A percentile compares a stretch with the other conserved stretches of the same genome.
phyloP scores from a whole-genome alignment of 2,113 vertebrate genomes.

The Sylvia atricapilla region DNA sequence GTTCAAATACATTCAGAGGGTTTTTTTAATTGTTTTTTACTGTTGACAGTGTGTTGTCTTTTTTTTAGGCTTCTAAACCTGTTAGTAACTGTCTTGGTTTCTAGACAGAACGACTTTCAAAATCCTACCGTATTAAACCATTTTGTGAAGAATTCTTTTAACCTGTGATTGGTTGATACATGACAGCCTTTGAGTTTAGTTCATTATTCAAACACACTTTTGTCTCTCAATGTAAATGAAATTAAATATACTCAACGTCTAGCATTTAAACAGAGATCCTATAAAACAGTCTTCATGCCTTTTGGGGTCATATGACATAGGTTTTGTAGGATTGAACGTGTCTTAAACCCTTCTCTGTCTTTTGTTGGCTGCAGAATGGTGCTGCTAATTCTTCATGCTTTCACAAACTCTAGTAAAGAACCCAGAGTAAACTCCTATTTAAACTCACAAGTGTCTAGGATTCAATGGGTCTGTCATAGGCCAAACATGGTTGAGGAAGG shows the following conservation, averaged over 20 bases:
- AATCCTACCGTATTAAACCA: not conserved
- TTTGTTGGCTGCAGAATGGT: not conserved
- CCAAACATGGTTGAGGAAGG: not conserved
- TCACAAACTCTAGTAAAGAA: not conserved
- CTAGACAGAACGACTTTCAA: not conserved
- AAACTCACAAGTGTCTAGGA: not conserved
- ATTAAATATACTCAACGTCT: not conserved
- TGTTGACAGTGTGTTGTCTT: not conserved
- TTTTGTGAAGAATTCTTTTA: not conserved
- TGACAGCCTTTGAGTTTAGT: not conserved
- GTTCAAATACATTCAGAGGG: not conserved
- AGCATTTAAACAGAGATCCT: not conserved
- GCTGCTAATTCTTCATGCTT: not conserved
- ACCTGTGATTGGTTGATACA: not conserved
- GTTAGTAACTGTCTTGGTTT: not conserved
- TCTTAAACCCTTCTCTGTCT: not conserved
- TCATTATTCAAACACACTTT: not conserved
- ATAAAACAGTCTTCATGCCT: not conserved
- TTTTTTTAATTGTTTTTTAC: not conserved
- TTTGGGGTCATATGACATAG: not conserved
- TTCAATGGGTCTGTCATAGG: not conserved
- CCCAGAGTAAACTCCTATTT: not conserved
- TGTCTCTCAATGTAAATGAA: not conserved
- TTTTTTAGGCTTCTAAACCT: not conserved
- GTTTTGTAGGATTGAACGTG: not conserved